Evolutionary conservation across 2,888 invertebrate species (phyloP).

Genomic region (Netelia virgata): DNA sequence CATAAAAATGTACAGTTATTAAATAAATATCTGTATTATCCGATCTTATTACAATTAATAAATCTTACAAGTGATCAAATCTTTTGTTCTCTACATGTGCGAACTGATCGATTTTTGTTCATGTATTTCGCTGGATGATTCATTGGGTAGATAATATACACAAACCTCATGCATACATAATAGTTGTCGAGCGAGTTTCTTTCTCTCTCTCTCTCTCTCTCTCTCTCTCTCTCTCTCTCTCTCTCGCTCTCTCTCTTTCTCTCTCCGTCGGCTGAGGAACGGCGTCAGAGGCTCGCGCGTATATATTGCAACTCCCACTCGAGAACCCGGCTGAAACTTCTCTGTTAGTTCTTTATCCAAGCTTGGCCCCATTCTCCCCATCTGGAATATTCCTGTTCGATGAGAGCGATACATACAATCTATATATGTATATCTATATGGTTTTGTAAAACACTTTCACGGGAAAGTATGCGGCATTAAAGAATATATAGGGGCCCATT

Average conservation of each 20-base stretch:
- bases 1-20: no score
- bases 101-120: conserved; percentile 15
- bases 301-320: conserved; percentile 41
- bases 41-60: neutral
- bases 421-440: neutral
- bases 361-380: conserved; percentile 62
- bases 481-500: conserved; percentile 47
- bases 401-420: conserved; percentile 5
- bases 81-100: conserved; percentile 5
- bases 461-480: conserved; percentile 65
- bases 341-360: conserved; percentile 5
- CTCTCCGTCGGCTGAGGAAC: neutral
- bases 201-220: neutral
- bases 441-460: conserved; percentile 70
- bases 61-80: conserved; percentile 2
- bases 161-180: neutral
- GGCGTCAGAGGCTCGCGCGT: neutral
- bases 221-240: neutral
- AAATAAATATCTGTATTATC: neutral
- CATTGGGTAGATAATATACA: conserved; percentile 3
- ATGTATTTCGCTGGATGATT: conserved; percentile 8
- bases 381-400: conserved; percentile 60
- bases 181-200: conserved; percentile 5
- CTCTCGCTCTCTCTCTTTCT: neutral
- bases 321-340: conserved; percentile 7